These are phyloP conservation scores for Gymnothorax reevesii DNA, from an alignment of 2,797 vertebrate genomes.

Conservation along the genomic window DNA sequence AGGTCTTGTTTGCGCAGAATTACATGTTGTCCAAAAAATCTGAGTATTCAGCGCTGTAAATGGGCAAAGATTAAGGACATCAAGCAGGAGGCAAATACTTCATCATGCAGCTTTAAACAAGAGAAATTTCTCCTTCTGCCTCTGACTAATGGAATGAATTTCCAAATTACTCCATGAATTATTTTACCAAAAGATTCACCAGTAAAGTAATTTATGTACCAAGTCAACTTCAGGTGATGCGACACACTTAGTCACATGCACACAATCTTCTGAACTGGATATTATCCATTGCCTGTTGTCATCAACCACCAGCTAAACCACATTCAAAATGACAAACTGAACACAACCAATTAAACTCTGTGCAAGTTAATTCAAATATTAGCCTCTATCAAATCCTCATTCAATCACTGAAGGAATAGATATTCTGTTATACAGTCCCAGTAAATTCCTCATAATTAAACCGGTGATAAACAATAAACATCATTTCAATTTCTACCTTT, in stretches of 20 bases:
- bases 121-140: not conserved
- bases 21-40: too few species aligned
- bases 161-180: not conserved
- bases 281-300: not conserved
- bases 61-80: too few species aligned
- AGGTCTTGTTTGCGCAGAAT: too few species aligned
- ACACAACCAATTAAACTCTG: slow-evolving; percentile 4
- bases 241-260: not conserved
- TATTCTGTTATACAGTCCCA: not conserved
- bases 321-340: not conserved
- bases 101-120: not conserved
- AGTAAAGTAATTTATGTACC: not conserved
- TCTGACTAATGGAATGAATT: slow-evolving; percentile 4
- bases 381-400: not conserved
- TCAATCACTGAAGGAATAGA: not conserved
- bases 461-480: not conserved
- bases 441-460: not conserved
- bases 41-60: too few species aligned
- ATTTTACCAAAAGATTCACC: not conserved
- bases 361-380: not conserved
- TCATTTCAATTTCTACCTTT: not conserved
- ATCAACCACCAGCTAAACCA: not conserved
- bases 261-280: slow-evolving; percentile 5
- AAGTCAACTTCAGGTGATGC: not conserved
- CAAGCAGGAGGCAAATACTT: too few species aligned